Conservation (phyloP, 2,797 vertebrate genomes). For the Enteromius trimaculatus region DNA sequence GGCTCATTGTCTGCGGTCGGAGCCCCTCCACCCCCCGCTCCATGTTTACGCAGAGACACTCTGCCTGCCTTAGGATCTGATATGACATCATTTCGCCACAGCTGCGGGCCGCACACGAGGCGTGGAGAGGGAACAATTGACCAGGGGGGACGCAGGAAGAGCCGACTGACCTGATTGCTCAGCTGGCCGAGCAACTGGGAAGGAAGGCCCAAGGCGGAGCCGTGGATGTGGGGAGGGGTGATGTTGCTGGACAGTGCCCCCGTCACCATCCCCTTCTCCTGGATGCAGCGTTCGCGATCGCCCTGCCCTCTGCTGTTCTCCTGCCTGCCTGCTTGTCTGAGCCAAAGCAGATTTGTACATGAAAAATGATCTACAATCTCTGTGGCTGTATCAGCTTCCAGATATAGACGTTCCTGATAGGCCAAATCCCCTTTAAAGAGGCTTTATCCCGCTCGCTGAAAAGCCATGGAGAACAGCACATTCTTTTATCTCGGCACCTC, state of each 20-base stretch:
- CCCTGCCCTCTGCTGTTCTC: conserved; percentile 52
- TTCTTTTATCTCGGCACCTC: conserved; percentile 37
- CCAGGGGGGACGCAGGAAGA: conserved; percentile 62
- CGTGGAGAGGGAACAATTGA: conserved; percentile 58
- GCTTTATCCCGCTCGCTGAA: conserved; percentile 65
- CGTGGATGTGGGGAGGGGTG: conserved; percentile 42
- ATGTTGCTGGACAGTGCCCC: conserved; percentile 52
- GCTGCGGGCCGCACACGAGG: conserved; percentile 72
- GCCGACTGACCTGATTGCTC: conserved; percentile 83
- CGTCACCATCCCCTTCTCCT: conserved; percentile 55
- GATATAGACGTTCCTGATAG: conserved; percentile 67
- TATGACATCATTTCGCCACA: conserved; percentile 80
- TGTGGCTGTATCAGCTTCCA: conserved; percentile 70
- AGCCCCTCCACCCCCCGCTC: conserved; percentile 64
- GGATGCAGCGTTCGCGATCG: conserved; percentile 44
- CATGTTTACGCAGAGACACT: conserved; percentile 69
- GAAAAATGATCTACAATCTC: conserved; percentile 73
- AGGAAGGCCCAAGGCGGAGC: conserved; percentile 68
- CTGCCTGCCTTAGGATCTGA: conserved; percentile 74
- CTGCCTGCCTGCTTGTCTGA: conserved; percentile 42
- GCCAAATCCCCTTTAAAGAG: conserved; percentile 69
- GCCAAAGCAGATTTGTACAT: conserved; percentile 76
- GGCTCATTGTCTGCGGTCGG: conserved; percentile 54
- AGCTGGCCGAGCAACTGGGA: conserved; percentile 79
- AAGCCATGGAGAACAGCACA: conserved; percentile 53